These are phyloP conservation scores for Cheilinus undulatus DNA, from an alignment of 2,113 vertebrate genomes.

Conservation along the genomic window DNA sequence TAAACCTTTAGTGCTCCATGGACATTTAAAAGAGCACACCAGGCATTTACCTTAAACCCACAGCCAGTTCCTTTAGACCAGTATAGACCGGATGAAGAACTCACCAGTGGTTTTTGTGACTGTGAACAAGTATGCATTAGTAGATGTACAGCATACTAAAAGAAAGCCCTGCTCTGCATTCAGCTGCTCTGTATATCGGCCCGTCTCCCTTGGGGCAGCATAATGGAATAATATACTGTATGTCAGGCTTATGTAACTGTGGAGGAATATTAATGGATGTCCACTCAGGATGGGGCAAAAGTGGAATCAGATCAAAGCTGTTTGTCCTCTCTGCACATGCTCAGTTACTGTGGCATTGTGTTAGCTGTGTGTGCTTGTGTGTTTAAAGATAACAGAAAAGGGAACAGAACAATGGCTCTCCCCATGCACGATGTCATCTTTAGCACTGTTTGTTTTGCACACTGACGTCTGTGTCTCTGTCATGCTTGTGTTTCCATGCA, in stretches of 20 bases:
- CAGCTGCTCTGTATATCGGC: slow-evolving; percentile 28
- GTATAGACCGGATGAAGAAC: neutral
- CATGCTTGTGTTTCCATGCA: neutral
- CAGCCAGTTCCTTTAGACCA: neutral
- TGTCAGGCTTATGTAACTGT: slow-evolving; percentile 71
- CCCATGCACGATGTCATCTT: slow-evolving; percentile 2
- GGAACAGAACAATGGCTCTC: neutral
- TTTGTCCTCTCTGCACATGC: slow-evolving; percentile 25
- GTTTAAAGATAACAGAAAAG: slow-evolving; percentile 2
- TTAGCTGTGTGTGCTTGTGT: slow-evolving; percentile 4
- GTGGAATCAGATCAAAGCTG: slow-evolving; percentile 60
- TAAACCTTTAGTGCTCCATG: too few species aligned
- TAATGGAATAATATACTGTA: slow-evolving; percentile 64
- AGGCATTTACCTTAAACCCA: too few species aligned
- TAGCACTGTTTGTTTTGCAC: slow-evolving; percentile 4
- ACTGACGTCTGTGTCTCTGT: slow-evolving; percentile 11
- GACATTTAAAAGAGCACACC: too few species aligned
- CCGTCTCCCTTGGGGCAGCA: slow-evolving; percentile 45
- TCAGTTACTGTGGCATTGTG: slow-evolving; percentile 5
- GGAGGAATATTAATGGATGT: slow-evolving; percentile 73
- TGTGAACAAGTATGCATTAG: slow-evolving; percentile 12
- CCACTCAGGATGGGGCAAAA: slow-evolving; percentile 53
- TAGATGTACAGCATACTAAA: slow-evolving; percentile 10
- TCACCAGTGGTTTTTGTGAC: slow-evolving; percentile 3
- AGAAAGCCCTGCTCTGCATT: slow-evolving; percentile 30